Conservation (phyloP, 2,113 vertebrate species). For the Plecotus auritus region DNA sequence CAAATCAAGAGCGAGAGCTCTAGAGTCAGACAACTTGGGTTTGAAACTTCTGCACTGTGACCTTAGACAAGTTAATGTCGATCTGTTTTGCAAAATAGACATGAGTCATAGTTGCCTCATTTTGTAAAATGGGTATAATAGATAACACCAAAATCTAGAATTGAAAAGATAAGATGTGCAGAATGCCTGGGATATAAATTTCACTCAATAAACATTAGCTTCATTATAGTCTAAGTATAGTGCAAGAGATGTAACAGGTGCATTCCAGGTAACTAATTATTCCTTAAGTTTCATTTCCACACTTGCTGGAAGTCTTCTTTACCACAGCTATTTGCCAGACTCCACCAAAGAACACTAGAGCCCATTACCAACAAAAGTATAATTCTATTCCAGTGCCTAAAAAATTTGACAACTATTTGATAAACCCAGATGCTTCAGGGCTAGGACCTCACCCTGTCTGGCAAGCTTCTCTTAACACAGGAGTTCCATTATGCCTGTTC, state of each 20-base stretch:
- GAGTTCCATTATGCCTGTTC: not conserved
- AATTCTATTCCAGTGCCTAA: not conserved
- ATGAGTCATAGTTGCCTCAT: not conserved
- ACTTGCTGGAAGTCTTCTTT: not conserved
- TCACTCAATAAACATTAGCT: slow-evolving; percentile 9
- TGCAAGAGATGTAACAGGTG: not conserved
- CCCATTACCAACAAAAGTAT: not conserved
- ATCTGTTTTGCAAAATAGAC: not conserved
- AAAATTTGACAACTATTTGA: not conserved
- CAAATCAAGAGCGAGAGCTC: not conserved
- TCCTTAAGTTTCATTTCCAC: not conserved
- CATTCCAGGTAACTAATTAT: not conserved
- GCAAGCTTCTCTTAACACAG: not conserved
- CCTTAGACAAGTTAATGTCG: not conserved
- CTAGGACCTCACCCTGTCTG: not conserved
- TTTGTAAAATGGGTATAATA: not conserved
- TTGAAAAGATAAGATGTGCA: not conserved
- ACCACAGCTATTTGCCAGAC: slow-evolving; percentile 8
- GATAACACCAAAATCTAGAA: not conserved
- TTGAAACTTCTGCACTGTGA: not conserved
- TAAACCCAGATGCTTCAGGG: not conserved
- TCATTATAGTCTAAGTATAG: not conserved
- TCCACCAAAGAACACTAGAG: not conserved
- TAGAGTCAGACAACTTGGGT: not conserved
- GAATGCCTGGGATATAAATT: not conserved